Conservation (phyloP, 2,888 invertebrate genomes). For the Pollenia angustigena region DNA sequence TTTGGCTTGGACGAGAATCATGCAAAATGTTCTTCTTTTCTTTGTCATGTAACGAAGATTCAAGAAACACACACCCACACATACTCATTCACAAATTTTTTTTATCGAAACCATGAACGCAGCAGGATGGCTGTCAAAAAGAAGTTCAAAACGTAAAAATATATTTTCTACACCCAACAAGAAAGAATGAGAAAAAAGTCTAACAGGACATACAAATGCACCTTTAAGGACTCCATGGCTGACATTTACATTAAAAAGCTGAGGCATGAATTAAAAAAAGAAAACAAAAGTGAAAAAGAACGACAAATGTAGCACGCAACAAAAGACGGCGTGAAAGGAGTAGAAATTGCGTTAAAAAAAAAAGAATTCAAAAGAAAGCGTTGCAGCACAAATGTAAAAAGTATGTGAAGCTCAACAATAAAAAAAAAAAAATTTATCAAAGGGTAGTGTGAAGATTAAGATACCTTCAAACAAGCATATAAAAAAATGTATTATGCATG, state of each 20-base stretch:
- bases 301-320: background rate
- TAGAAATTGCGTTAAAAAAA: background rate
- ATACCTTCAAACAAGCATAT: too few relatives aligned
- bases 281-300: background rate
- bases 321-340: background rate
- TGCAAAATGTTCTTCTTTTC: too few relatives aligned
- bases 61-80: background rate
- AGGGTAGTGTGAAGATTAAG: too few relatives aligned
- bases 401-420: background rate
- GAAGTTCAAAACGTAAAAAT: background rate
- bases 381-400: background rate
- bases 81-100: background rate
- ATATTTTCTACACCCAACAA: slow-evolving; percentile 17
- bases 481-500: too few relatives aligned
- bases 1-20: too few relatives aligned
- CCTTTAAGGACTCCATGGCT: slow-evolving; percentile 42
- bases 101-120: slow-evolving; percentile 37
- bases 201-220: slow-evolving; percentile 43
- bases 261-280: slow-evolving; percentile 21
- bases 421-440: too few relatives aligned
- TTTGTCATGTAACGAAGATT: too few relatives aligned
- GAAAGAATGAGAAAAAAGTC: slow-evolving; percentile 19
- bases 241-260: slow-evolving; percentile 45
- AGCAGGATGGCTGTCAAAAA: slow-evolving; percentile 49
- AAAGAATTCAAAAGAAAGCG: background rate